Conservation (phyloP, 2,888 invertebrate species). For the Nomada flava region DNA sequence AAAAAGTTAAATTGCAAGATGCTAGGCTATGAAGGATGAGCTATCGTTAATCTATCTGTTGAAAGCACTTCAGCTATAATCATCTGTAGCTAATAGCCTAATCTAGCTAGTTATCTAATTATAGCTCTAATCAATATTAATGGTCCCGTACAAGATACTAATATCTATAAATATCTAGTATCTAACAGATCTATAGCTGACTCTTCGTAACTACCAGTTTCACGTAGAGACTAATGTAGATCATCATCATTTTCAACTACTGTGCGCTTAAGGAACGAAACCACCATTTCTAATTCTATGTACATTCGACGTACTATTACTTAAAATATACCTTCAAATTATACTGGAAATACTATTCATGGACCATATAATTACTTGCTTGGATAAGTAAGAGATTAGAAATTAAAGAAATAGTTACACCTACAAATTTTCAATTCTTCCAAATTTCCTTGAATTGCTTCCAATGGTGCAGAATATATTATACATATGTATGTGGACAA, state of each 20-base stretch:
- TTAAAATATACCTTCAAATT: too few species aligned
- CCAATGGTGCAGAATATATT: too few species aligned
- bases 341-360: too few species aligned
- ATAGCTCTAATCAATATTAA: constrained; percentile 31
- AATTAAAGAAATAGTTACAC: too few species aligned
- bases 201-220: constrained; percentile 18
- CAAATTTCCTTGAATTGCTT: too few species aligned
- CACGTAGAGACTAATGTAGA: constrained; percentile 14
- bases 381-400: too few species aligned
- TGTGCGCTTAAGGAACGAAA: neutral
- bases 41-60: constrained; percentile 30
- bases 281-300: neutral
- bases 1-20: constrained; percentile 24
- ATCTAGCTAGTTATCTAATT: constrained; percentile 32
- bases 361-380: too few species aligned
- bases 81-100: constrained; percentile 26
- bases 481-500: too few species aligned
- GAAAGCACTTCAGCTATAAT: constrained; percentile 20
- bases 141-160: constrained; percentile 24
- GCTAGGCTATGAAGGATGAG: constrained; percentile 19
- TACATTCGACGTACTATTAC: neutral
- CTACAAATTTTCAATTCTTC: too few species aligned
- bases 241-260: neutral
- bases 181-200: constrained; percentile 5
- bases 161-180: constrained; percentile 23